A percentile compares a stretch with the other conserved stretches of the same genome.
Conservation (phyloP, 2,797 vertebrate genomes). For the Gymnothorax javanicus region DNA sequence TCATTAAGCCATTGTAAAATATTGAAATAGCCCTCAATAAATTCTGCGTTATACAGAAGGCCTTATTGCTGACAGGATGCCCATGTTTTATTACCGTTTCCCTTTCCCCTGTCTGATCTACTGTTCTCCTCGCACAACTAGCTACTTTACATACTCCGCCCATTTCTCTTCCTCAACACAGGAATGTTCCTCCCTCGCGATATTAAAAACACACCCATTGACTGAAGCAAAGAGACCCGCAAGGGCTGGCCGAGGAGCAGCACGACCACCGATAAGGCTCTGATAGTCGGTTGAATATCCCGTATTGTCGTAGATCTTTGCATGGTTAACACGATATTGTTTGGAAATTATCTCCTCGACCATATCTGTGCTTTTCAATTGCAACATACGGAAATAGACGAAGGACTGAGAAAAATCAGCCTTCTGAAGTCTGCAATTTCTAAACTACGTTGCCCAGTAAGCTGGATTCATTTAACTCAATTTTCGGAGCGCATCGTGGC, state of each 20-base stretch:
- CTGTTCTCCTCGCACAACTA: constrained; percentile 13
- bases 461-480: constrained; percentile 23
- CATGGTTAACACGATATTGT: neutral
- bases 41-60: neutral
- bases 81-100: neutral
- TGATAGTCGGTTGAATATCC: neutral
- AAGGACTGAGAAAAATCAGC: neutral
- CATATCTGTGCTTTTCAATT: neutral
- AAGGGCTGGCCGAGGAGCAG: neutral
- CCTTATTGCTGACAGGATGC: neutral
- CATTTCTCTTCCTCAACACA: constrained; percentile 22
- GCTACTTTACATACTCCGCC: constrained; percentile 39
- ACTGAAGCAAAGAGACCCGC: constrained; percentile 37
- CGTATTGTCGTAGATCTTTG: neutral
- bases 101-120: neutral
- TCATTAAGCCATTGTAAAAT: neutral
- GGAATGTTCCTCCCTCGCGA: constrained; percentile 43
- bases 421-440: neutral
- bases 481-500: constrained; percentile 62
- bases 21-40: neutral
- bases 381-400: neutral
- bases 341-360: neutral
- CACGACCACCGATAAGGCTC: neutral
- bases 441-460: neutral
- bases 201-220: constrained; percentile 70